Evolutionary conservation across 1,140 invertebrate species (phyloP).

Genomic region (Aphis craccivora): DNA sequence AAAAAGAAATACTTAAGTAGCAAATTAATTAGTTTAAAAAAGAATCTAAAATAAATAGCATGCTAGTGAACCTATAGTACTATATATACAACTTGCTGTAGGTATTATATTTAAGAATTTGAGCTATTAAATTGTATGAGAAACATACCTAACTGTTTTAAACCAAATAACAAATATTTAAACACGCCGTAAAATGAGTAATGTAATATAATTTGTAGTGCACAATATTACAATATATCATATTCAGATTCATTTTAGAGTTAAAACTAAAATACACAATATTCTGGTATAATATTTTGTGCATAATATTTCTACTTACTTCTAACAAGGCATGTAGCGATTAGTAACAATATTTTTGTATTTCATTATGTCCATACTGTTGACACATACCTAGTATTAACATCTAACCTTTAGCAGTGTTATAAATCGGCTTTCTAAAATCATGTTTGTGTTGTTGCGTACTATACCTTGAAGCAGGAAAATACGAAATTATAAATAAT

Average conservation of each 20-base stretch:
- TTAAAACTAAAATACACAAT: background rate
- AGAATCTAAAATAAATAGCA: background rate
- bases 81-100: background rate
- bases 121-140: background rate
- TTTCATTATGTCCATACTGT: background rate
- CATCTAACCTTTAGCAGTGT: background rate
- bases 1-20: background rate
- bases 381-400: background rate
- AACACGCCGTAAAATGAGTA: background rate
- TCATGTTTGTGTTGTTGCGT: background rate
- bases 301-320: background rate
- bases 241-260: background rate
- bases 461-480: background rate
- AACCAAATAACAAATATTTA: background rate
- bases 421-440: slow-evolving; percentile 1
- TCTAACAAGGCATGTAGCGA: background rate
- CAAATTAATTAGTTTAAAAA: background rate
- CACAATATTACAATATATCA: background rate
- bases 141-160: background rate
- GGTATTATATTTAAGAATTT: background rate
- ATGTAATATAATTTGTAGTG: background rate
- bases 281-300: background rate
- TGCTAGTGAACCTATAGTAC: no score
- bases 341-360: background rate
- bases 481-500: background rate